These are phyloP conservation scores for Axinella damicornis DNA, from an alignment of 37 sponge, comb jelly and placozoan species.

Conservation along the genomic window DNA sequence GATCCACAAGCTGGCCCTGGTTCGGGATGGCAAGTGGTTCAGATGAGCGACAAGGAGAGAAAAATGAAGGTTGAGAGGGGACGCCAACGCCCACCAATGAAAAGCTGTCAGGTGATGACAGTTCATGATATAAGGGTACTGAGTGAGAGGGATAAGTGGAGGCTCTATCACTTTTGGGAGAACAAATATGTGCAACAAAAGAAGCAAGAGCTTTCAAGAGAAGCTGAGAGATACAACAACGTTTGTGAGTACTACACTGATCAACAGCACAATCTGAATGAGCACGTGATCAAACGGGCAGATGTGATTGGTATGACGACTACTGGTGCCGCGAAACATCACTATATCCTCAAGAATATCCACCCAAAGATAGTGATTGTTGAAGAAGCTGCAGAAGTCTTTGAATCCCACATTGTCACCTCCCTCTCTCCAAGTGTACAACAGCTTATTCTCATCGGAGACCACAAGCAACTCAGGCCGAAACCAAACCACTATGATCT, in stretches of 20 bases:
- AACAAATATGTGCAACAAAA: conserved; percentile 12
- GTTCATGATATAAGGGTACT: conserved; percentile 44
- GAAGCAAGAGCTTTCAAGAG: conserved; percentile 2
- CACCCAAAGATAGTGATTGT: conserved; percentile 90
- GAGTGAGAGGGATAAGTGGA: conserved; percentile 45
- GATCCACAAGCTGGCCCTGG: not conserved
- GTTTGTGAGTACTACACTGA: conserved; percentile 27
- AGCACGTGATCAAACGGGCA: conserved; percentile 46
- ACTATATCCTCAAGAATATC: conserved; percentile 59
- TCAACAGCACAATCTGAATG: conserved; percentile 49
- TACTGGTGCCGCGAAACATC: conserved; percentile 92
- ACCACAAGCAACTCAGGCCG: conserved; percentile 95
- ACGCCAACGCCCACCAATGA: conserved; percentile 58
- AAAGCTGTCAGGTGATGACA: conserved; percentile 17
- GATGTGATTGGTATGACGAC: conserved; percentile 95
- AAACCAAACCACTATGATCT: conserved; percentile 80
- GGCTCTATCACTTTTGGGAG: conserved; percentile 76
- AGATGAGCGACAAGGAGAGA: conserved; percentile 32
- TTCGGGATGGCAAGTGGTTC: conserved; percentile 46
- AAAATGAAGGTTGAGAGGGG: conserved; percentile 46
- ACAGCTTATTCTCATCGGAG: conserved; percentile 94
- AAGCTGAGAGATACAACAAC: conserved; percentile 36
- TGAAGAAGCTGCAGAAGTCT: conserved; percentile 97
- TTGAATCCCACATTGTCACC: conserved; percentile 92
- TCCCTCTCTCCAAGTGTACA: conserved; percentile 86